These are phyloP conservation scores for Oreochromis grahami DNA, from an alignment of 2,797 vertebrate species.

Conservation along the genomic window DNA sequence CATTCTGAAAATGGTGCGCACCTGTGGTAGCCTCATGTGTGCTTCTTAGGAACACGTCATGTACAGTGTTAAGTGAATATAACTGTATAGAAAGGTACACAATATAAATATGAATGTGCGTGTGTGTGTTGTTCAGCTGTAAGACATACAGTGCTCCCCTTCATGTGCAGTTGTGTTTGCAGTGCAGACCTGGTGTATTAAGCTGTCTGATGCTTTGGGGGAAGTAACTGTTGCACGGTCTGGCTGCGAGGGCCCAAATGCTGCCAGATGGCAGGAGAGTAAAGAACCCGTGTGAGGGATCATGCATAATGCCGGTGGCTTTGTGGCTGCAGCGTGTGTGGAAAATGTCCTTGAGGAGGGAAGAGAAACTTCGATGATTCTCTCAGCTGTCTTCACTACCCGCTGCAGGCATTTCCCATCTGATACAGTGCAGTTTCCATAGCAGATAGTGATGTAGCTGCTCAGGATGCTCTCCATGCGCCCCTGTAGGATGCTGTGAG, in stretches of 20 bases:
- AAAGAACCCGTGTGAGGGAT: neutral
- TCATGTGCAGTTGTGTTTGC: neutral
- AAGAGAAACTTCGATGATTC: neutral
- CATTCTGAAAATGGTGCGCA: neutral
- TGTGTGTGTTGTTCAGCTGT: neutral
- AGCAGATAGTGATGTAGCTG: neutral
- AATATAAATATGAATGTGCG: neutral
- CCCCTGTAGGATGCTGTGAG: neutral
- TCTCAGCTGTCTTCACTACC: neutral
- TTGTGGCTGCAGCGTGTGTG: neutral
- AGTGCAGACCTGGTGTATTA: neutral
- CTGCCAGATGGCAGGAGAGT: neutral
- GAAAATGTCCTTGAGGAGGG: neutral
- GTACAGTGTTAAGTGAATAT: neutral
- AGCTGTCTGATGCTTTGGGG: neutral
- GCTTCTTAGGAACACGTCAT: neutral
- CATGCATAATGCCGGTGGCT: neutral
- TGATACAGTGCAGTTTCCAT: neutral
- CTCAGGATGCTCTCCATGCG: neutral
- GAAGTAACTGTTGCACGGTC: neutral
- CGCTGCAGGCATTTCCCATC: neutral
- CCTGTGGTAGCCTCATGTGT: neutral
- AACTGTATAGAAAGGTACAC: neutral
- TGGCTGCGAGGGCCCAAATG: neutral
- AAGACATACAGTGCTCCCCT: neutral